A percentile compares a stretch with the other conserved stretches of the same genome.
These are phyloP conservation scores for Lydus trimaculatus DNA, from an alignment of 2,888 invertebrate species.

Conservation along the genomic window DNA sequence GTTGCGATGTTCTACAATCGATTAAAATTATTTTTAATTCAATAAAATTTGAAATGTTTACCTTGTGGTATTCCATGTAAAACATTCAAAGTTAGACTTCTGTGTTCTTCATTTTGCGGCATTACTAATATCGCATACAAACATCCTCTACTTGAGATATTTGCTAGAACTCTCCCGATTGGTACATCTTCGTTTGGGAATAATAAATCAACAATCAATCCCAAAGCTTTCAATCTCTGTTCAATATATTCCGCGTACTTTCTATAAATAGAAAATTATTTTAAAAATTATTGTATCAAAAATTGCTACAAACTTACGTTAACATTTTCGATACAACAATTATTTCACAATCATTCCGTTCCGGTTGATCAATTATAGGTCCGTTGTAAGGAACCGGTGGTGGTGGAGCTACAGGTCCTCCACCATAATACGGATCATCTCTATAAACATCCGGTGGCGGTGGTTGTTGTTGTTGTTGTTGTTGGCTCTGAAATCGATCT, in stretches of 20 bases:
- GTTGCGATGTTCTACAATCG: slow-evolving; percentile 84
- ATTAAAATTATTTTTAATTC: slow-evolving; percentile 14
- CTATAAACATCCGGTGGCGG: slow-evolving; percentile 15
- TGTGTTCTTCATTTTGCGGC: slow-evolving; percentile 84
- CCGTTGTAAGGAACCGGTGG: slow-evolving; percentile 50
- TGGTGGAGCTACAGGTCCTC: slow-evolving; percentile 26
- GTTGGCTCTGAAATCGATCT: slow-evolving; percentile 18
- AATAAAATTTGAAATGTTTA: slow-evolving; percentile 52
- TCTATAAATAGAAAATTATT: slow-evolving; percentile 57
- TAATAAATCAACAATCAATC: slow-evolving; percentile 84
- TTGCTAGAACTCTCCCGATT: slow-evolving; percentile 79
- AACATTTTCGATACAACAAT: slow-evolving; percentile 83
- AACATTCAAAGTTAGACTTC: slow-evolving; percentile 88
- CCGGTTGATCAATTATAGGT: slow-evolving; percentile 58
- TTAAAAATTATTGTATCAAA: slow-evolving; percentile 13
- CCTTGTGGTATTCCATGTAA: slow-evolving; percentile 91
- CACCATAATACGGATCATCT: slow-evolving; percentile 18
- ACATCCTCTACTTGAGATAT: slow-evolving; percentile 87
- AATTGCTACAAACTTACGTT: slow-evolving; percentile 69
- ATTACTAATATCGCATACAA: slow-evolving; percentile 88
- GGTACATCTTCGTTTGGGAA: slow-evolving; percentile 92
- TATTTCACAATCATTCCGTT: slow-evolving; percentile 89
- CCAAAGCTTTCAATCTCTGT: slow-evolving; percentile 76
- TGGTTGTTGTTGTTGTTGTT: slow-evolving; percentile 13
- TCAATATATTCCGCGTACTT: slow-evolving; percentile 92